Base-by-base conservation (phyloP, 2,888 invertebrate species). In the Pachydiplax longipennis region DNA sequence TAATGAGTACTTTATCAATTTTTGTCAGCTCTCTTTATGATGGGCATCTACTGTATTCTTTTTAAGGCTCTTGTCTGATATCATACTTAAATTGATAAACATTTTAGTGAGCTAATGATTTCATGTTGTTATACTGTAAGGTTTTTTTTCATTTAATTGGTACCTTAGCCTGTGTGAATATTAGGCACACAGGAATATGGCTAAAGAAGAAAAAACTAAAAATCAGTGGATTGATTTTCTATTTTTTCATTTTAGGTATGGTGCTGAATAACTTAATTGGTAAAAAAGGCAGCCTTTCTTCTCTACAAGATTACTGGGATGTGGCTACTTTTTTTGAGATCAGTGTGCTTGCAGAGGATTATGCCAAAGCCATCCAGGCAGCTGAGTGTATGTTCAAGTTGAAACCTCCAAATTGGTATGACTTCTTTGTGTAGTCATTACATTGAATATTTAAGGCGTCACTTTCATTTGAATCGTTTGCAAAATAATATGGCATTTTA, bases 301-400 rank as follows among this genome's bases (percentile, higher is more conserved):
- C 98, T 0, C 95, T 99, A 35, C 97, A 97, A 92, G 99, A 99
- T 93, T 99, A 99, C 93, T 99, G 99, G 99, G 99, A 99, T 94
- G 99, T 99, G 22, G 99, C 99, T 0, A 99, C 98, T 1, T 99
- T 98, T 95, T 99, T 99, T 94, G 99, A 99, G 94, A 99, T 99
- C 92, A 99, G 99, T 83, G 99, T 99, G 0, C 95, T 99, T 53
- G 99, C 99, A 2, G 98, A 99, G 94, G 99, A 99, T 94, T 99
- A 99, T 93, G 96, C 97, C 22, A 99, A 99, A 94, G 99, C 99
- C 0, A 97, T 98, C 92, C 98, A 99, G 94, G 99, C 99, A 22
- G 99, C 99, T 0, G 97, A 98, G 93, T 98, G 97, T 93, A 98
- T 98, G 98, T 98, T 98, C 93, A 97, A 97, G 94, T 93, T 98